Conservation (phyloP, 2,797 vertebrate species). For the Crenuchus spilurus region DNA sequence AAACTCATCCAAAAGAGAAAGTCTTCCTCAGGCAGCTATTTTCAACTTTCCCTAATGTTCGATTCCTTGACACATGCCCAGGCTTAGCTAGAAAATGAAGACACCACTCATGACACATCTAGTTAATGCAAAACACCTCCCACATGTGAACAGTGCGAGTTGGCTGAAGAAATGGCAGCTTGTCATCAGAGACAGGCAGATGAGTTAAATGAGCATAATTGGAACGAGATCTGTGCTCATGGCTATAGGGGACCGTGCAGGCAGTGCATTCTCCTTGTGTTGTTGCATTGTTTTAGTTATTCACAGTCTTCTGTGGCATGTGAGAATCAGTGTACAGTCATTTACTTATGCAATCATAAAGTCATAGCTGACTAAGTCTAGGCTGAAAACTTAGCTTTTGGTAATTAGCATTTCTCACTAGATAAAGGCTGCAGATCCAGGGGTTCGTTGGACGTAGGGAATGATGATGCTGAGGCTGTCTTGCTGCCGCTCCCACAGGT, state of each 20-base stretch:
- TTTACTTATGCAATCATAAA: too few relatives aligned
- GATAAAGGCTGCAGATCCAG: too few relatives aligned
- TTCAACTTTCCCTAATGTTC: constrained; percentile 18
- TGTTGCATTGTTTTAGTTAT: background rate
- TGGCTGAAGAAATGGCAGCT: constrained; percentile 16
- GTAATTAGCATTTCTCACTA: too few relatives aligned
- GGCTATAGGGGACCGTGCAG: background rate
- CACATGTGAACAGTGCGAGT: constrained; percentile 20
- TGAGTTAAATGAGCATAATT: constrained; percentile 25
- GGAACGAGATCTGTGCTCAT: constrained; percentile 1
- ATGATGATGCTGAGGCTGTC: too few relatives aligned
- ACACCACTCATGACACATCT: constrained; percentile 28
- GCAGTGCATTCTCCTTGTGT: background rate
- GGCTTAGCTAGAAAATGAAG: constrained; percentile 27
- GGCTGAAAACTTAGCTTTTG: too few relatives aligned
- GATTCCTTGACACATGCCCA: constrained; percentile 26
- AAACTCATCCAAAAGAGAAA: background rate
- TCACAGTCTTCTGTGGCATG: too few relatives aligned
- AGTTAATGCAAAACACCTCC: constrained; percentile 31
- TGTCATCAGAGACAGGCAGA: constrained; percentile 19
- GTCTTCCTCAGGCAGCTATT: constrained; percentile 29
- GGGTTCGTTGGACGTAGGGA: too few relatives aligned
- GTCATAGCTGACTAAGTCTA: too few relatives aligned
- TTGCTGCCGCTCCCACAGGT: too few relatives aligned
- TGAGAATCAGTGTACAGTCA: too few relatives aligned